Evolutionary conservation across 2,888 invertebrate species (phyloP).

Genomic region (Patella pellucida): DNA sequence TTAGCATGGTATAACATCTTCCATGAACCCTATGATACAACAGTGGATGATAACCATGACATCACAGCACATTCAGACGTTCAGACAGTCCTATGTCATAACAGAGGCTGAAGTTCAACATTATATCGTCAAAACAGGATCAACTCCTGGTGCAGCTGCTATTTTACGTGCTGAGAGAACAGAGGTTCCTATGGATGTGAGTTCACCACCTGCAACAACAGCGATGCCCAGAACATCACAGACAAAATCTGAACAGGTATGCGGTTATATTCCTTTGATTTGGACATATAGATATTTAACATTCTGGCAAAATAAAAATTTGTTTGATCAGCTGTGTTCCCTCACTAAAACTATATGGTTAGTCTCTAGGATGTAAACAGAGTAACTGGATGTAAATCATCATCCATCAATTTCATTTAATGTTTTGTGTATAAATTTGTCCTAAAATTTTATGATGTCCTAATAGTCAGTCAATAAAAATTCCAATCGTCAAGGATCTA

Average conservation of each 20-base stretch:
- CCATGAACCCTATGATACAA: slow-evolving; percentile 70
- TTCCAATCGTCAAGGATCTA: no score
- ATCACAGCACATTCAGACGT: slow-evolving; percentile 52
- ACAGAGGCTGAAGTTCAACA: slow-evolving; percentile 48
- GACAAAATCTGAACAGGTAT: neutral
- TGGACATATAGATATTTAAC: no score
- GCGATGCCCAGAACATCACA: neutral
- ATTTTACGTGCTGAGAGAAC: neutral
- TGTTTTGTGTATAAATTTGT: no score
- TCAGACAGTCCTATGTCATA: slow-evolving; percentile 51
- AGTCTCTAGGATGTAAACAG: no score
- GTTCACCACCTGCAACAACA: slow-evolving; percentile 23
- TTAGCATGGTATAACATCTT: slow-evolving; percentile 66
- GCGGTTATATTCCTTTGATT: no score
- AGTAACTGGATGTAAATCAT: no score
- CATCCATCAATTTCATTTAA: no score
- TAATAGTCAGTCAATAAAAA: no score
- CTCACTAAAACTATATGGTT: no score
- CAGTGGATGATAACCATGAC: slow-evolving; percentile 69
- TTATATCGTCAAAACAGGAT: slow-evolving; percentile 45
- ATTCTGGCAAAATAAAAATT: no score
- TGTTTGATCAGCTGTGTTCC: no score
- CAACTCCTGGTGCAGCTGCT: slow-evolving; percentile 12
- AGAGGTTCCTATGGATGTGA: slow-evolving; percentile 44
- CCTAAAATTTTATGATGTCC: no score